Base-by-base conservation (phyloP, 1,140 invertebrate species). In the Scaptodrosophila lebanonensis region DNA sequence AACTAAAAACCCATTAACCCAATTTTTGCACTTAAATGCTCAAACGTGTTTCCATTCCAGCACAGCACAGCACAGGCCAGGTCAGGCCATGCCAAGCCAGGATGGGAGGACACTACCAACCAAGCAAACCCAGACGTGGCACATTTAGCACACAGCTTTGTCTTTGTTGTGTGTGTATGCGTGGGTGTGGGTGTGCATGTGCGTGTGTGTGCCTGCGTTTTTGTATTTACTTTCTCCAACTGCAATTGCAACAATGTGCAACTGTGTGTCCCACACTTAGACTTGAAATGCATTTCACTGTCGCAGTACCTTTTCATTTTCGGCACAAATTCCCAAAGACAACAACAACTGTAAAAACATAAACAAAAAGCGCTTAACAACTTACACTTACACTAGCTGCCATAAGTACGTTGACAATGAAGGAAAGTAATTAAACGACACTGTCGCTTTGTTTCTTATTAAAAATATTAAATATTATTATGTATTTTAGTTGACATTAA, bases 1-100 rank as follows among this genome's bases (percentile, higher is more conserved):
- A 79, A 79, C 73, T 82, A 73, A 69, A 82, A 82, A 82, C 75
- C 69, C 73, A 82, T 79, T 79, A 75, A 75, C 75, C 73, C 73
- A 79, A 64, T 82, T 79, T 79, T 72, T 61, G 48, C 75, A 54
- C 68, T 57, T 82, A 69, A 82, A 75, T 82, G 75, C 65, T 51
- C 42, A 64, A 38, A 52, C 60, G 69, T 79, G 58, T 29, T 29
- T 29, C 9, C 9, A 29, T 6, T 9, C 27, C 27, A 29, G 27
- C n/a, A n/a, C n/a, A n/a, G n/a, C n/a, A n/a, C n/a, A n/a, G n/a
- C n/a, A n/a, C n/a, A n/a, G n/a, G n/a, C n/a, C n/a, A n/a, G n/a
- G n/a, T n/a, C n/a, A n/a, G n/a, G n/a, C n/a, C n/a, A n/a, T n/a
- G n/a, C n/a, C n/a, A n/a, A n/a, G n/a, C n/a, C n/a, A n/a, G n/a